Evolutionary conservation across 2,888 invertebrate species (phyloP).

Genomic region (Aricia artaxerxes): DNA sequence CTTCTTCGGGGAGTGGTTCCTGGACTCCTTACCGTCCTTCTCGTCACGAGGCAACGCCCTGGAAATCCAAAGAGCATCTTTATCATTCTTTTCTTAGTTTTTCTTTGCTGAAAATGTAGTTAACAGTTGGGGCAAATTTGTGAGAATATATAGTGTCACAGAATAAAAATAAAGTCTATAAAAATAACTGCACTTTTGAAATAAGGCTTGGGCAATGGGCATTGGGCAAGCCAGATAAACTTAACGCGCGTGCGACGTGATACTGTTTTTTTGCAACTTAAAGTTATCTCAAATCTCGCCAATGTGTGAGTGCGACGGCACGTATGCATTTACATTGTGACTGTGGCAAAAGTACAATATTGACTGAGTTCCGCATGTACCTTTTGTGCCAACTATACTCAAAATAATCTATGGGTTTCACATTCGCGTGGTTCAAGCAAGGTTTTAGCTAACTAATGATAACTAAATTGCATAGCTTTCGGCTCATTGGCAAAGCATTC

Average conservation of each 20-base stretch:
- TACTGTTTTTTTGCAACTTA: no score
- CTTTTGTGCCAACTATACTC: neutral
- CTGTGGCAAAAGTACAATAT: no score
- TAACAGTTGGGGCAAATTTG: neutral
- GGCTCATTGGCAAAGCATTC: conserved; percentile 66
- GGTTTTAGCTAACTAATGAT: conserved; percentile 50
- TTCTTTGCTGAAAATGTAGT: neutral
- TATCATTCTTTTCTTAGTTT: neutral
- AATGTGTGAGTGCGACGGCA: no score
- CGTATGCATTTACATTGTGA: no score
- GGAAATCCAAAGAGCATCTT: conserved; percentile 37
- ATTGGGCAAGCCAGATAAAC: no score
- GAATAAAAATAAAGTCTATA: no score
- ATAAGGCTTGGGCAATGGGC: no score
- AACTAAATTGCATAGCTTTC: conserved; percentile 57
- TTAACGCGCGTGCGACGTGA: no score
- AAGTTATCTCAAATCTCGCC: no score
- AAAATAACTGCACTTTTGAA: no score
- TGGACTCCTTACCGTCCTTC: conserved; percentile 92
- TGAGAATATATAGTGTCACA: no score
- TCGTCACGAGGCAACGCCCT: conserved; percentile 92
- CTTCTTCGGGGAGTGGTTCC: conserved; percentile 85
- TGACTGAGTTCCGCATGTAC: no score
- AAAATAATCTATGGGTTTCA: neutral
- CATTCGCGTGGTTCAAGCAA: conserved; percentile 25